A percentile compares a stretch with the other conserved stretches of the same genome.
These are phyloP conservation scores for Crotalus viridis DNA, from an alignment of 2,113 vertebrate genomes.

Conservation along the genomic window DNA sequence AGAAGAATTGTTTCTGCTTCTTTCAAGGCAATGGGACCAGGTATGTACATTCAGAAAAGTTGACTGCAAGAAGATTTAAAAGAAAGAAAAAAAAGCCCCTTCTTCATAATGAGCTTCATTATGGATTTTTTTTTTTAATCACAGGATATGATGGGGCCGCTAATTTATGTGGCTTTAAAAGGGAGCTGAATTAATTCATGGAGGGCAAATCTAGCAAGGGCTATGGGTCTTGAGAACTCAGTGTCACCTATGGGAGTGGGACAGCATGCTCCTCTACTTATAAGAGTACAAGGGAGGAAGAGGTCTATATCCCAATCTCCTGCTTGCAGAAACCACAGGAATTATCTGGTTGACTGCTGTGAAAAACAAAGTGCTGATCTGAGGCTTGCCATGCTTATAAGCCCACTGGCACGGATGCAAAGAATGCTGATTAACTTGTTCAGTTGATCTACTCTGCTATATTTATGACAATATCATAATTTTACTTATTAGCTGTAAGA, in stretches of 20 bases:
- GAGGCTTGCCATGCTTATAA: not conserved
- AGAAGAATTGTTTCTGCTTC: not conserved
- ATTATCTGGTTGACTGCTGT: not conserved
- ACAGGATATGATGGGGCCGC: not conserved
- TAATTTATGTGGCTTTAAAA: not conserved
- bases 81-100: not conserved
- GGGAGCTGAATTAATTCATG: not conserved
- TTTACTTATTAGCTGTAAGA: not conserved
- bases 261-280: not conserved
- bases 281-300: not conserved
- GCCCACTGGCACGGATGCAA: not conserved
- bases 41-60: not conserved
- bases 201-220: not conserved
- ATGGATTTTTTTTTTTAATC: not conserved
- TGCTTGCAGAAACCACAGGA: not conserved
- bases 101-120: not conserved
- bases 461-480: too few species aligned
- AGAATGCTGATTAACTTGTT: not conserved
- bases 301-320: not conserved
- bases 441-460: not conserved
- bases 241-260: not conserved
- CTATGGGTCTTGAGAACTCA: not conserved
- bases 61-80: not conserved
- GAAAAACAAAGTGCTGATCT: not conserved
- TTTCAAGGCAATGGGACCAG: not conserved